phyloP scores from a whole-genome alignment of 2,888 invertebrate genomes.

The Zygaena filipendulae region DNA sequence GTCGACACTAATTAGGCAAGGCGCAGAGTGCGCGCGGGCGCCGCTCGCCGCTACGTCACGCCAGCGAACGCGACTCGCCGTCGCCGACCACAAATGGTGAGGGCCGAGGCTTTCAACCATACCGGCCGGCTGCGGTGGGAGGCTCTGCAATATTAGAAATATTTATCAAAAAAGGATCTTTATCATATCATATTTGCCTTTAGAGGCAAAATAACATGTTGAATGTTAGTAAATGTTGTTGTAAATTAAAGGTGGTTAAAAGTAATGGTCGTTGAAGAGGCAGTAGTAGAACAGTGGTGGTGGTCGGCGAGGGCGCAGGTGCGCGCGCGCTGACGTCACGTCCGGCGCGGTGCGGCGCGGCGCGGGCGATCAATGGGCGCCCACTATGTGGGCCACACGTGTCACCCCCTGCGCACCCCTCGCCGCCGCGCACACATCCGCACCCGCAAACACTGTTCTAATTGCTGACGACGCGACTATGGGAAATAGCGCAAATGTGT shows the following conservation, averaged over 20 bases:
- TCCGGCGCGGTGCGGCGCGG: conserved; percentile 26
- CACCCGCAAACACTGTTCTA: conserved; percentile 44
- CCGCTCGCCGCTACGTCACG: conserved; percentile 19
- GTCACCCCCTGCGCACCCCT: conserved; percentile 34
- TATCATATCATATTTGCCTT: too few relatives aligned
- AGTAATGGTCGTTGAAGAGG: too few relatives aligned
- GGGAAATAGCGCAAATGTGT: conserved; percentile 58
- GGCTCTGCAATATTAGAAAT: too few relatives aligned
- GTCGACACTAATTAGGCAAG: conserved; percentile 52
- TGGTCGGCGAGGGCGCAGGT: conserved; percentile 35
- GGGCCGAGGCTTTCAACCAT: too few relatives aligned
- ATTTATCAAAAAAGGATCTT: too few relatives aligned
- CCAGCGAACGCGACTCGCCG: too few relatives aligned
- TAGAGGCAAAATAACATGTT: too few relatives aligned
- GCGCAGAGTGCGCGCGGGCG: conserved; percentile 35
- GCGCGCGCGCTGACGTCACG: conserved; percentile 15
- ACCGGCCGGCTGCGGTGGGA: too few relatives aligned
- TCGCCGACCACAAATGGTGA: conserved; percentile 49
- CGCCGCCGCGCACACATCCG: conserved; percentile 22
- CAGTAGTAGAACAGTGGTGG: too few relatives aligned
- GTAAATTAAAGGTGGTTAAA: too few relatives aligned
- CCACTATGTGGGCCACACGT: conserved; percentile 63
- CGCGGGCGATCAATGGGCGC: conserved; percentile 44
- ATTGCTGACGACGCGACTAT: conserved; percentile 61
- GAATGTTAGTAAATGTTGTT: too few relatives aligned